A percentile compares a stretch with the other conserved stretches of the same genome.
Conservation (phyloP, 2,797 vertebrate genomes). For the Alca torda region DNA sequence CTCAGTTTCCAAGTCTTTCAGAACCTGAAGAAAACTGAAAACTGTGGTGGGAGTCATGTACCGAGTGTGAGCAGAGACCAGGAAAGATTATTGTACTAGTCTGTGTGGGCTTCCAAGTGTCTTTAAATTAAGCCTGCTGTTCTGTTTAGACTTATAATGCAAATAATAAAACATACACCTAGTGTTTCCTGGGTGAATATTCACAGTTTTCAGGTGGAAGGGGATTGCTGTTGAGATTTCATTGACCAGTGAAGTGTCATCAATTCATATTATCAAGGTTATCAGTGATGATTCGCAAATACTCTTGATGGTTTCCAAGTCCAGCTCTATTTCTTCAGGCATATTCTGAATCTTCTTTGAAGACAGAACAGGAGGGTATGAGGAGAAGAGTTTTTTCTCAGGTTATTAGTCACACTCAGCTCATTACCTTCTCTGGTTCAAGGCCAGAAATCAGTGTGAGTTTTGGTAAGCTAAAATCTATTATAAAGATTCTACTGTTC, state of each 20-base stretch:
- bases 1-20: background rate
- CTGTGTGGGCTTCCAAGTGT: background rate
- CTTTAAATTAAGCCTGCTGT: background rate
- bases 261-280: background rate
- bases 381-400: background rate
- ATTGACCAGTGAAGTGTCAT: background rate
- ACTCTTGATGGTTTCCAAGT: background rate
- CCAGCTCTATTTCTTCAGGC: background rate
- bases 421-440: background rate
- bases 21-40: background rate
- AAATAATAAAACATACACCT: background rate
- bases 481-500: background rate
- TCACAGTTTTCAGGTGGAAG: background rate
- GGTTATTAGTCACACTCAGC: background rate
- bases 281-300: background rate
- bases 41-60: background rate
- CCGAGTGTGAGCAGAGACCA: background rate
- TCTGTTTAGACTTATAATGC: background rate
- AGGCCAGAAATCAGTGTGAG: background rate
- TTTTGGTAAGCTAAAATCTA: background rate
- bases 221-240: background rate
- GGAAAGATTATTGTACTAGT: background rate
- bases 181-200: background rate
- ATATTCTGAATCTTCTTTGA: background rate
- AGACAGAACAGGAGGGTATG: background rate